These are phyloP conservation scores for Aspidoscelis tigris DNA, from an alignment of 2,113 vertebrate species.

Conservation along the genomic window DNA sequence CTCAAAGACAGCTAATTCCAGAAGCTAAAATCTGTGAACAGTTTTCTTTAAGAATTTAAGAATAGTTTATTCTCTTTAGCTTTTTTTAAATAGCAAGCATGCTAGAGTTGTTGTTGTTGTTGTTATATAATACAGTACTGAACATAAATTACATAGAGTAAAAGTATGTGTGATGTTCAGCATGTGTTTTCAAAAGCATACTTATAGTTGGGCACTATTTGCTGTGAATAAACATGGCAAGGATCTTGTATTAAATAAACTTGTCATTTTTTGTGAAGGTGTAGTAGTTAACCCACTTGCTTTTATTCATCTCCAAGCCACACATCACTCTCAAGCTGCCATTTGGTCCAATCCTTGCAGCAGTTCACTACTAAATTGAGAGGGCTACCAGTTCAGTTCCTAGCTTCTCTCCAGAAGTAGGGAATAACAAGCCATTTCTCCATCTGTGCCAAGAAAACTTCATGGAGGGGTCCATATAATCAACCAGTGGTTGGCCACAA, in stretches of 20 bases:
- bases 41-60: neutral
- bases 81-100: neutral
- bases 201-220: neutral
- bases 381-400: no score
- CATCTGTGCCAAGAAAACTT: no score
- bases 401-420: no score
- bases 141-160: slow-evolving; percentile 13
- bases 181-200: neutral
- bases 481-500: no score
- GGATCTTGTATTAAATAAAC: neutral
- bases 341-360: neutral
- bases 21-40: neutral
- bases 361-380: no score
- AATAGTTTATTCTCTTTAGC: neutral
- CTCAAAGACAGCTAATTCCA: slow-evolving; percentile 23
- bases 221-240: neutral
- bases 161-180: no score
- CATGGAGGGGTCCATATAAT: no score
- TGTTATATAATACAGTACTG: neutral
- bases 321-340: neutral
- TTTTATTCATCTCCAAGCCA: neutral
- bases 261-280: neutral
- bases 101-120: no score
- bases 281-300: neutral
- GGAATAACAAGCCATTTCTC: no score